phyloP scores from a whole-genome alignment of 2,113 vertebrate genomes.

The Engystomops pustulosus region DNA sequence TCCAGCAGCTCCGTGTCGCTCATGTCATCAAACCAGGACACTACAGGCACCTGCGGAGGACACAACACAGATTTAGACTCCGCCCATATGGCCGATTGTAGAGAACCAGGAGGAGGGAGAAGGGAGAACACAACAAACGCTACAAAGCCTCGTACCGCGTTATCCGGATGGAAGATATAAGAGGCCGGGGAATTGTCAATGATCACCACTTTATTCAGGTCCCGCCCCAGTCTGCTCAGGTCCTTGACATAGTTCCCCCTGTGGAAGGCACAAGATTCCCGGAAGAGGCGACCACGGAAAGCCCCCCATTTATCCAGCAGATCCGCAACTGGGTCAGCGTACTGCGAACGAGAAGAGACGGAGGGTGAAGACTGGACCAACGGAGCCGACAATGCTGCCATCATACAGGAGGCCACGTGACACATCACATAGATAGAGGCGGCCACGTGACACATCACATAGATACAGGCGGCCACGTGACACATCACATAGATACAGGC shows the following conservation, averaged over 20 bases:
- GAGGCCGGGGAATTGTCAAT: slow-evolving; percentile 96
- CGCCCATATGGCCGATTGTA: no score
- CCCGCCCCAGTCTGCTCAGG: slow-evolving; percentile 91
- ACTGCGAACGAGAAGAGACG: slow-evolving; percentile 69
- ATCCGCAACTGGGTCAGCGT: slow-evolving; percentile 93
- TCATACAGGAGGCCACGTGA: no score
- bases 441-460: no score
- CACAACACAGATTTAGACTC: no score
- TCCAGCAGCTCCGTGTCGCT: slow-evolving; percentile 93
- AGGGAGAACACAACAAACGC: no score
- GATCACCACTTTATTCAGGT: slow-evolving; percentile 92
- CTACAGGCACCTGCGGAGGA: slow-evolving; percentile 85
- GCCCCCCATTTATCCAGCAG: slow-evolving; percentile 94
- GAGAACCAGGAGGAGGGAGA: no score
- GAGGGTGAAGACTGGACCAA: no score
- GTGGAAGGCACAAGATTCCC: slow-evolving; percentile 96
- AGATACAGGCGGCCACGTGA: no score
- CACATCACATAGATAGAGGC: no score
- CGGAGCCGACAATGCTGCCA: no score
- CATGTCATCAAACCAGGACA: slow-evolving; percentile 97
- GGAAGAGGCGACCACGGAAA: slow-evolving; percentile 90
- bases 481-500: no score
- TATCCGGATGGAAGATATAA: slow-evolving; percentile 95
- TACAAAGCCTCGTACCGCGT: slow-evolving; percentile 89
- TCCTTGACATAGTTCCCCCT: slow-evolving; percentile 97